A percentile compares a stretch with the other conserved stretches of the same genome.
phyloP scores from a whole-genome alignment of 2,797 vertebrate genomes.

The Pygocentrus nattereri region DNA sequence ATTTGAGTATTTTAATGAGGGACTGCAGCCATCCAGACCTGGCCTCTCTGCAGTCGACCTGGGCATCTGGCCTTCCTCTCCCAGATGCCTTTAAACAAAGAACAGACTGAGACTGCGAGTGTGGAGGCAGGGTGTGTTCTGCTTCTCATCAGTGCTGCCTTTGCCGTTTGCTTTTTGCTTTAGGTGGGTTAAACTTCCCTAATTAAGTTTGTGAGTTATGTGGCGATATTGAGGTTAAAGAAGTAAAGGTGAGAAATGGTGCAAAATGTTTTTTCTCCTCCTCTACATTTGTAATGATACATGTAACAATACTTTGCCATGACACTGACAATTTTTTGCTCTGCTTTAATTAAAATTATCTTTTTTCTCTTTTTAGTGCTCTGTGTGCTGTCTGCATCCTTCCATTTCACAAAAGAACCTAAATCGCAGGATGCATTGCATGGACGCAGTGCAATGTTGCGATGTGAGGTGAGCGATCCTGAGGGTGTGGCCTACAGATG shows the following conservation, averaged over 20 bases:
- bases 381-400: constrained; percentile 62
- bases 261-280: not conserved
- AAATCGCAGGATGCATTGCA: constrained; percentile 88
- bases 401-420: constrained; percentile 85
- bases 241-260: too few species aligned
- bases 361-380: constrained; percentile 51
- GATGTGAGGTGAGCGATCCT: constrained; percentile 81
- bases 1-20: too few species aligned
- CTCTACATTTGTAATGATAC: too few species aligned
- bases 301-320: not conserved
- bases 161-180: not conserved
- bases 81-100: constrained; percentile 41
- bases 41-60: constrained; percentile 41
- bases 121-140: not conserved
- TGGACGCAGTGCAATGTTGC: constrained; percentile 85
- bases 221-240: too few species aligned
- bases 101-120: constrained; percentile 13
- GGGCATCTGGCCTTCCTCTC: constrained; percentile 28
- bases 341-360: constrained; percentile 11
- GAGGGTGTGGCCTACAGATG: constrained; percentile 72
- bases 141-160: constrained; percentile 4
- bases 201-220: too few species aligned
- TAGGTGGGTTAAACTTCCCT: too few species aligned
- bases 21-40: not conserved
- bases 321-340: too few species aligned